Base-by-base conservation (phyloP, 2,113 vertebrate species). In the Nyctereutes procyonoides region DNA sequence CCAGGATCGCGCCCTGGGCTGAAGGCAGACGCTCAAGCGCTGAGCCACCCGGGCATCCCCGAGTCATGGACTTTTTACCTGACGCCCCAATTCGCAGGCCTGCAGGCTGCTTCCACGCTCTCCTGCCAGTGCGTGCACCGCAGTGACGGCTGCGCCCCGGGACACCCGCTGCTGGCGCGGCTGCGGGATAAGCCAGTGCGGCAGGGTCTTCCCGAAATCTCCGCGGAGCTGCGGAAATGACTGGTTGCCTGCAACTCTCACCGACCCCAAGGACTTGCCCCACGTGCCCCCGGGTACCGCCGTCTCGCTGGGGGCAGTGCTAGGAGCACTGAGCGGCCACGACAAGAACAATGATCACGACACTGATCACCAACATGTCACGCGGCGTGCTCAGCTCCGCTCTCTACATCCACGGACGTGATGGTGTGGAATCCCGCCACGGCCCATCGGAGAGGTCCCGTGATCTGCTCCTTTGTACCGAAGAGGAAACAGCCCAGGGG, bases 361-460 rank as follows among this genome's bases (percentile, higher is more conserved):
- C 43, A 43, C 43, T 43, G 43, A 43, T 43, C 43, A 43, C 43
- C 43, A 43, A 43, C 43, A 43, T 6, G 43, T 43, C 43, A 43
- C 43, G 5, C 5, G 43, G 43, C 35, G 71, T 15, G 3, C 73
- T 26, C 85, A 55, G 69, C 10, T 22, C 43, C 82, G 15, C 38
- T 48, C 58, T 83, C n/a, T 16, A 8, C 20, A 10, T 5, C 5
- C 2, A 2, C 0, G 0, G 7, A 7, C 14, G 60, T 51, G 26
- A 28, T 32, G 6, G 20, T 8, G 69, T 35, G 79, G 12, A 19
- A 55, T 9, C 22, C 83, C 83, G 20, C 14, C 32, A 11, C 17
- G 24, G 26, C 22, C 60, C 43, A 55, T 1, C 38, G 63, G 60
- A 38, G 10, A 81, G 15, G 8, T 30, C 62, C 53, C 55, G 24